A percentile compares a stretch with the other conserved stretches of the same genome.
phyloP scores from a whole-genome alignment of 2,888 invertebrate genomes.

The Acanthopleura granulata region DNA sequence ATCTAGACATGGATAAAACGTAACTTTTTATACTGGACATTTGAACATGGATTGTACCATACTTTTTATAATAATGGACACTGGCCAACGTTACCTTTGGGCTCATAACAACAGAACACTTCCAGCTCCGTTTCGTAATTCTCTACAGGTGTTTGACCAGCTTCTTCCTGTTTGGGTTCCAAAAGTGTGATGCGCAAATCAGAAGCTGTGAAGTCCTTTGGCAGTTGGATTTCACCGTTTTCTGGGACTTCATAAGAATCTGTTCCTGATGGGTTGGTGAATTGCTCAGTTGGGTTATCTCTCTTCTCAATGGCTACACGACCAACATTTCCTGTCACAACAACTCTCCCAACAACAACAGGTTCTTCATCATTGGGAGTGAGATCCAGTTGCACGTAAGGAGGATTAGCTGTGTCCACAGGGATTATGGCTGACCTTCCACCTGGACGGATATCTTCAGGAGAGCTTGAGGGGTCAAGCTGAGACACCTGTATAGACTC shows the following conservation, averaged over 20 bases:
- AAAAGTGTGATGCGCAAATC: background rate
- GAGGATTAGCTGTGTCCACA: background rate
- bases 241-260: background rate
- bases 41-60: too few species aligned
- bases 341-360: background rate
- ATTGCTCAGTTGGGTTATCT: background rate
- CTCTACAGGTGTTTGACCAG: background rate
- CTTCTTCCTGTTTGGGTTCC: background rate
- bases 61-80: too few species aligned
- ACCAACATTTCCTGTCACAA: background rate
- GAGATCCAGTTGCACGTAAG: background rate
- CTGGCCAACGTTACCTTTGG: background rate
- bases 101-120: conserved; percentile 6
- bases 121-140: background rate
- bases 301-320: conserved; percentile 1
- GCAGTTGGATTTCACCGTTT: conserved; percentile 2
- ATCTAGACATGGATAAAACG: too few species aligned
- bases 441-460: conserved; percentile 9
- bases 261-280: background rate
- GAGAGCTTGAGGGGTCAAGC: background rate
- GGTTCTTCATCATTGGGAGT: conserved; percentile 2
- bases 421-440: background rate
- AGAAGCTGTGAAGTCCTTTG: background rate
- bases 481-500: background rate
- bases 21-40: too few species aligned